Evolutionary conservation across 2,797 vertebrate genomes (phyloP), one percentile per base, ranked within the genome.

Genomic region (Melanogrammus aeglefinus): DNA sequence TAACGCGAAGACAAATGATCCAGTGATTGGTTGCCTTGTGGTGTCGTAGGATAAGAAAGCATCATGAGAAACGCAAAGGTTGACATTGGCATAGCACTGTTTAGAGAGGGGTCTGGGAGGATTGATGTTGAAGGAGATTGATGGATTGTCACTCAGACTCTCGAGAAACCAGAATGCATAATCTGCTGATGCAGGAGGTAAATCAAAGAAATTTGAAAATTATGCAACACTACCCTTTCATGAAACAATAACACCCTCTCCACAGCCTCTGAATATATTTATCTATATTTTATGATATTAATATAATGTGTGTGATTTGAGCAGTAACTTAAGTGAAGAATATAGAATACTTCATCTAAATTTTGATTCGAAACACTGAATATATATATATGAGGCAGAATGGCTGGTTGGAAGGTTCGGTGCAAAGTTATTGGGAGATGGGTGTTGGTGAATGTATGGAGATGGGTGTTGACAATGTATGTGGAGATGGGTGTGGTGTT

Each of bases 11-110:
- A 51, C 18, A 21, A 44, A 44, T 21, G 18, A 16, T 21, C 47
- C 69, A 77, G 36, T 83, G 83, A 85, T 3, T 81, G 83, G 75
- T 73, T 77, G 74, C 21, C 83, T 88, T 81, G 44, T 85, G 87
- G 83, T 83, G 73, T 21, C 81, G 79, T 16, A 51, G 18, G 47
- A 51, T 51, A 21, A 51, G 47, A 51, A 16, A 13, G 13, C 41
- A 44, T 44, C 41, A 44, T 4, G 13, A 44, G 12, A 44, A 44
- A 44, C 41, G 12, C 3, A 44, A 16, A 13, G 4, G 1, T 44
- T 14, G 2, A 44, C 41, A 44, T 16, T 13, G 41, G 41, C 41
- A 44, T 44, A 44, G 13, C 41, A 13, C 80, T 79, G 57, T 3
- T 80, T 31, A n/a, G 9, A 10, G 3, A 24, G 70, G 29, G 27